Conservation (phyloP, 2,797 vertebrate genomes). For the Pachyuromys duprasi region DNA sequence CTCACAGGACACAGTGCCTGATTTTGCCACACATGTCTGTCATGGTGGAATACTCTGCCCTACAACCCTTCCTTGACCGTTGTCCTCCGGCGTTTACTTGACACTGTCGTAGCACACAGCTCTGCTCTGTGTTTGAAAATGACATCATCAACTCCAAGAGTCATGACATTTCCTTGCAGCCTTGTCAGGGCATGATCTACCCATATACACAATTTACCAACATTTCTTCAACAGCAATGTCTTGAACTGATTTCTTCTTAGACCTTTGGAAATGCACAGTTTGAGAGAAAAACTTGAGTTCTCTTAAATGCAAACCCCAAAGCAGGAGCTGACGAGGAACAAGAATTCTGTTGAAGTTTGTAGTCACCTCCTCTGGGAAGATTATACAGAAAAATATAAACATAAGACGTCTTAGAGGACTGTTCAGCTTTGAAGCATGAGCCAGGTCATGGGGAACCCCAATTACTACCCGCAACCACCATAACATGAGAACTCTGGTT, state of each 20-base stretch:
- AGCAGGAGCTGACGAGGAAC: slow-evolving; percentile 77
- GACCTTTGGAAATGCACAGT: slow-evolving; percentile 70
- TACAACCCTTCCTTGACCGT: rapidly evolving
- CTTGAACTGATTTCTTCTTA: background rate
- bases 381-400: slow-evolving; percentile 80
- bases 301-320: slow-evolving; percentile 80
- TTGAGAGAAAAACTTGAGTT: slow-evolving; percentile 66
- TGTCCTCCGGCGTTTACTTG: too few species aligned
- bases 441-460: slow-evolving; percentile 66
- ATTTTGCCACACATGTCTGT: rapidly evolving
- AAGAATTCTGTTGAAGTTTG: slow-evolving; percentile 79
- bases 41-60: rapidly evolving
- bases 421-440: slow-evolving; percentile 77
- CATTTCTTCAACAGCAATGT: background rate
- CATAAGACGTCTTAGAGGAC: slow-evolving; percentile 75
- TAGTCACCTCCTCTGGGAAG: slow-evolving; percentile 84
- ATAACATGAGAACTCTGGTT: slow-evolving; percentile 82
- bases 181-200: rapidly evolving
- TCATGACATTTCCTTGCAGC: background rate
- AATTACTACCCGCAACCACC: slow-evolving; percentile 77
- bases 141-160: background rate
- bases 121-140: background rate
- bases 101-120: too few species aligned
- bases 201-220: background rate
- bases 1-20: too few species aligned